Conservation (phyloP, 2,888 invertebrate species). For the Caenorhabditis wallacei region DNA sequence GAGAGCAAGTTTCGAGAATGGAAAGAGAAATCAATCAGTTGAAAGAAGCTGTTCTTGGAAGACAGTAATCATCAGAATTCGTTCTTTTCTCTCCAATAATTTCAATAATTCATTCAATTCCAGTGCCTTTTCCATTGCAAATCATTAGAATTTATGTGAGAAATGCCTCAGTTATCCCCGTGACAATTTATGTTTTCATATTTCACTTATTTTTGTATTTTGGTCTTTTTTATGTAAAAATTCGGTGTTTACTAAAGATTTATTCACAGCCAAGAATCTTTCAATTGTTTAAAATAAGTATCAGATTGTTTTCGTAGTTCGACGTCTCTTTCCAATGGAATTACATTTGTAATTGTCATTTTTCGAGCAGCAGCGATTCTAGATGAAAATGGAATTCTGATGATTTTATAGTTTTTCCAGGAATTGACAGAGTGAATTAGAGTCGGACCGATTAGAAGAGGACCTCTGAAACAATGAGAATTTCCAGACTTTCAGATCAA, state of each 20-base stretch:
- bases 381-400: neutral
- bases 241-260: constrained; percentile 3
- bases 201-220: constrained; percentile 6
- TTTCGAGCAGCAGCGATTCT: constrained; percentile 25
- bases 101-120: neutral
- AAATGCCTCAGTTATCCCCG: constrained; percentile 23
- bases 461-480: constrained; percentile 12
- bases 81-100: neutral
- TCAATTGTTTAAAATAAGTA: constrained; percentile 26
- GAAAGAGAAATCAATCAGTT: constrained; percentile 62
- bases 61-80: constrained; percentile 14
- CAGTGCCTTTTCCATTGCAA: neutral
- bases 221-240: constrained; percentile 35
- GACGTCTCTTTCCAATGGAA: constrained; percentile 2
- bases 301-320: constrained; percentile 33
- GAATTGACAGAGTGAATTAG: constrained; percentile 19
- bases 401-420: constrained; percentile 29
- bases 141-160: constrained; percentile 2
- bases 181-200: constrained; percentile 6
- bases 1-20: constrained; percentile 62
- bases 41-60: constrained; percentile 64
- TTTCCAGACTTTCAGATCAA: neutral
- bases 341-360: neutral
- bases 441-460: constrained; percentile 18
- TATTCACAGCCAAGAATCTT: constrained; percentile 15